Evolutionary conservation across 2,113 vertebrate species (phyloP), one percentile per base, ranked within the genome.

Genomic region (Hoplias malabaricus): DNA sequence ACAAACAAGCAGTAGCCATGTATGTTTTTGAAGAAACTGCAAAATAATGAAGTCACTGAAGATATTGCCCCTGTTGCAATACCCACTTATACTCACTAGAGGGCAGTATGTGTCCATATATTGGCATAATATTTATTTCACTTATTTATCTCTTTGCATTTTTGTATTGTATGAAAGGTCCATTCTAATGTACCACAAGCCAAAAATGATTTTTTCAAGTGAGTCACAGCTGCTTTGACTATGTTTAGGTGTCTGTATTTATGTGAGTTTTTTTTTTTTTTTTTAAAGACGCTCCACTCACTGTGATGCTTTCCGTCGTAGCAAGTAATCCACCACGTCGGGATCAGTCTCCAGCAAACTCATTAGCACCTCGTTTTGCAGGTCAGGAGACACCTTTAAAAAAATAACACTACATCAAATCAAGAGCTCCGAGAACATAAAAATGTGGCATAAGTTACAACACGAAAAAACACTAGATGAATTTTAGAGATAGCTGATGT

Each of bases 361-460:
- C 88, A 96, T 93, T 74, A 99, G 91, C 48, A 99, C 96, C 89
- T 98, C 96, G 2, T 98, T 98, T 90, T 99, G 97, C 72, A 99
- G 93, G 87, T 99, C 96, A 5, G 97, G 93, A 13, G 96, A 92
- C 63, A 99, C 96, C 98, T 99, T 70, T 31, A 10, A 21, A 23
- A 12, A 54, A 21, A 23, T 16, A 54, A 75, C 29, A 43, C n/a
- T 14, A 40, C 2, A n/a, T 50, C 4, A 42, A 75, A 36, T 29
- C 7, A 36, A 63, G 8, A 11, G 12, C n/a, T 11, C 27, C 12
- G 36, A 36, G 31, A 62, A 10, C 59, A 34, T 36, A 31, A 34
- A 7, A 27, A 10, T 27, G 2, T 29, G 16, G 13, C 11, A 13
- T 14, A 59, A 29, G 56, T 11, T 25, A 11, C 21, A 23, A 54